These are phyloP conservation scores for Rhabdophis nuchalis DNA, from an alignment of 2,797 vertebrate genomes.

Conservation along the genomic window DNA sequence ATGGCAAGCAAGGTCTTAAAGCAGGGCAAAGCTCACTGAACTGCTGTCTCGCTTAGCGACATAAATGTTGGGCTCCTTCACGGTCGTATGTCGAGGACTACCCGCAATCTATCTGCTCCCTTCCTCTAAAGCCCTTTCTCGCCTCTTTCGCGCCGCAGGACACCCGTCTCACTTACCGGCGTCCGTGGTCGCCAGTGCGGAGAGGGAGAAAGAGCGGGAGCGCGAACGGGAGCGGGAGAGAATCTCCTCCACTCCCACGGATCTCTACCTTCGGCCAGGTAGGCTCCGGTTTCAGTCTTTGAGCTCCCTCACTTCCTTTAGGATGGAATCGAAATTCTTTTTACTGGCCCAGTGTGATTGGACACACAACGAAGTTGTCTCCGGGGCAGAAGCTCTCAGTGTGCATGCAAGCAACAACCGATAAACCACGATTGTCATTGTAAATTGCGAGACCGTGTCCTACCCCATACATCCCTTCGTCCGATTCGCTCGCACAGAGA, in stretches of 20 bases:
- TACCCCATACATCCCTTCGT: too few relatives aligned
- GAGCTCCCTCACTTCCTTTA: too few relatives aligned
- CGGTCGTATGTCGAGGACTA: background rate
- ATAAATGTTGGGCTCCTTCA: background rate
- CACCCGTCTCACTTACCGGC: conserved; percentile 85
- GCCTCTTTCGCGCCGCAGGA: conserved; percentile 68
- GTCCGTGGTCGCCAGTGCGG: conserved; percentile 77
- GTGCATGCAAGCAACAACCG: too few relatives aligned
- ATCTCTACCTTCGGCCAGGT: conserved; percentile 87
- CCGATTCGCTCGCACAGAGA: too few relatives aligned
- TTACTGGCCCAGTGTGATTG: too few relatives aligned
- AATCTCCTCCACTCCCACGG: conserved; percentile 71
- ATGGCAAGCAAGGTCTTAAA: background rate
- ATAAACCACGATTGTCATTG: too few relatives aligned
- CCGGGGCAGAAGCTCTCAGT: too few relatives aligned
- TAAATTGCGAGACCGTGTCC: too few relatives aligned
- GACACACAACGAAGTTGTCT: too few relatives aligned
- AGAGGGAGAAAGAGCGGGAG: conserved; percentile 75
- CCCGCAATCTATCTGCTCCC: background rate
- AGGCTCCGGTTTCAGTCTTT: conserved; percentile 29
- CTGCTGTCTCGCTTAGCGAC: too few relatives aligned
- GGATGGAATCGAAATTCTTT: too few relatives aligned
- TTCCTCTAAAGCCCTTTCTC: background rate
- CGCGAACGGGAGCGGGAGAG: conserved; percentile 74
- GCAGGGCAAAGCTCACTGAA: background rate